These are phyloP conservation scores for Nothura maculosa DNA, from an alignment of 2,797 vertebrate species.

Conservation along the genomic window DNA sequence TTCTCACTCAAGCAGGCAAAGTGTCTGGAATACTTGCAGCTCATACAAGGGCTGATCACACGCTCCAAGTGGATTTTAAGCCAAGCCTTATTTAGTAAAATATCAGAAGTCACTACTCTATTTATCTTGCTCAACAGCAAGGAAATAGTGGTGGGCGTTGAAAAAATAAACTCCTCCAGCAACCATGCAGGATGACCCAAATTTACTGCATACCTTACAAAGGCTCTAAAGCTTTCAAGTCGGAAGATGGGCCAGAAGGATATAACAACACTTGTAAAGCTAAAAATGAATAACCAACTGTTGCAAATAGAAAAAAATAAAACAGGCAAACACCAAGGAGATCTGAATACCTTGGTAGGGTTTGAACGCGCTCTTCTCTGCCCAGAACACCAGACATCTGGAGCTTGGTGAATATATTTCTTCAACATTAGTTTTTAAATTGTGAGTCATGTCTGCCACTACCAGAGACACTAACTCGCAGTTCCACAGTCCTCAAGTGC, in stretches of 20 bases:
- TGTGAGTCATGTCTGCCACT: not conserved
- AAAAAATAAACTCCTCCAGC: not conserved
- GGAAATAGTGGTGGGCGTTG: not conserved
- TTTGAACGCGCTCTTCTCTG: not conserved
- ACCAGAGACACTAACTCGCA: not conserved
- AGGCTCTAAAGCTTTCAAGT: not conserved
- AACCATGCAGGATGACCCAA: not conserved
- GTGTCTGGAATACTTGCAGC: conserved; percentile 9
- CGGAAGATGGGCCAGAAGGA: not conserved
- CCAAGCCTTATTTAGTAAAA: conserved; percentile 34
- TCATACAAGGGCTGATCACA: not conserved
- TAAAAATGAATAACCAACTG: not conserved
- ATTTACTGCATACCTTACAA: not conserved
- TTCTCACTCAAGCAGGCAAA: not conserved
- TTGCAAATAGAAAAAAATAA: not conserved
- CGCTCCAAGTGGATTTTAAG: not conserved
- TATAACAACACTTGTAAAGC: not conserved
- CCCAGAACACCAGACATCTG: not conserved
- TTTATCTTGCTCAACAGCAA: not conserved
- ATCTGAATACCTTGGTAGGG: fast-evolving
- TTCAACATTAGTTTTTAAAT: not conserved
- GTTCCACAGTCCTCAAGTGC: not conserved
- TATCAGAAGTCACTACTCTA: not conserved
- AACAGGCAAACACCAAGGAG: not conserved
- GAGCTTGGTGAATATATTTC: not conserved